A percentile compares a stretch with the other conserved stretches of the same genome.
Evolutionary conservation across 2,888 invertebrate genomes (phyloP).

Genomic region (Rugalucina vietnamica): DNA sequence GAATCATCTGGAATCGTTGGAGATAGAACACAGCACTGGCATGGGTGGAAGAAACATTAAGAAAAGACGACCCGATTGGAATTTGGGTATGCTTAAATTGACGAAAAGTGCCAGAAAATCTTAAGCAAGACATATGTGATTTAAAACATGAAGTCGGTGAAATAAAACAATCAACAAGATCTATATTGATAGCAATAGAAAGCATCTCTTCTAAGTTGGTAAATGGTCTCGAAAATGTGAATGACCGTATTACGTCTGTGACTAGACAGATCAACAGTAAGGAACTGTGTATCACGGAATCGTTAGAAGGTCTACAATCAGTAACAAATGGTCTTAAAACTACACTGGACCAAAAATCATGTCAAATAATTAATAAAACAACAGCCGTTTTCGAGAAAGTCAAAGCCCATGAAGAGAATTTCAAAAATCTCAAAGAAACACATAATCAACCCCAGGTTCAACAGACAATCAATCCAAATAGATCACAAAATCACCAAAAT

Average conservation of each 20-base stretch:
- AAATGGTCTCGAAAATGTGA: not conserved
- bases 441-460: not conserved
- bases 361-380: not conserved
- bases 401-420: not conserved
- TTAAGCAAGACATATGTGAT: not conserved
- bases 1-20: too few relatives aligned
- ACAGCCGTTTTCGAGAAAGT: not conserved
- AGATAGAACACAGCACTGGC: too few relatives aligned
- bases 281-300: not conserved
- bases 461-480: not conserved
- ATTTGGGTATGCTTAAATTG: not conserved
- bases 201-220: not conserved
- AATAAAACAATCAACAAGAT: not conserved
- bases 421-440: not conserved
- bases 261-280: not conserved
- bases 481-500: not conserved
- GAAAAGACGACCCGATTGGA: too few relatives aligned
- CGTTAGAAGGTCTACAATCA: not conserved
- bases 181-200: not conserved
- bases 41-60: too few relatives aligned
- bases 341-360: not conserved
- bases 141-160: not conserved
- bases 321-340: not conserved
- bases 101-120: not conserved
- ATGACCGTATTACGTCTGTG: not conserved